Base-by-base conservation (phyloP, 2,113 vertebrate species). In the Protobothrops flavoviridis region DNA sequence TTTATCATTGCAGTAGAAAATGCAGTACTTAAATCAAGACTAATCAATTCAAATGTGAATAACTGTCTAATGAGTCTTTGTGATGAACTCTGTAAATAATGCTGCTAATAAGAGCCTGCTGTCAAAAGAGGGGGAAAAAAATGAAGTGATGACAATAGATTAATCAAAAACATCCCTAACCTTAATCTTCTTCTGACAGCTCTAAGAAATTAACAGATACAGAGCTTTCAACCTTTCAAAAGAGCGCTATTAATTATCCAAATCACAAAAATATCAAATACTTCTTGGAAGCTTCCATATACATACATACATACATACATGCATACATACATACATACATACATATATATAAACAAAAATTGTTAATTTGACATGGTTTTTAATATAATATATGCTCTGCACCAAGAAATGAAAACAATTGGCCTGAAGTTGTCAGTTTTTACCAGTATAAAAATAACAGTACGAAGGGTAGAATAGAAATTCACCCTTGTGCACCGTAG, bases 11-110 rank as follows among this genome's bases (percentile, higher is more conserved):
- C 69, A 85, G 90, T 59, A 20, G 24, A 61, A 57, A 59, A 92
- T 17, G 48, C n/a, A 43, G 52, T 74, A 29, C 91, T 61, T 92
- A 87, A n/a, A 48, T 61, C 69, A 93, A 90, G 29, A 85, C 3
- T 59, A 89, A 86, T 93, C 92, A 90, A 61, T 93, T 93, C 64
- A 93, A 93, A 93, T 90, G 90, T 90, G 88, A 90, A 93, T 86
- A 90, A 61, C 88, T 53, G 21, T 29, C 74, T 90, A 90, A 93
- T 90, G 88, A 90, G 56, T 92, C 87, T 52, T 89, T 57, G 26
- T 90, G 74, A 29, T 57, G 26, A 85, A 90, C 48, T 87, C 56
- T 86, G 12, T 29, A 53, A 64, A 86, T 90, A 87, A 90, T 87
- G n/a, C 45, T 23, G 56, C n/a, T 81, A 74, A 81, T 23, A 81